A percentile compares a stretch with the other conserved stretches of the same genome.
Conservation (phyloP, 2,888 invertebrate species). For the Aleiodes alternator region DNA sequence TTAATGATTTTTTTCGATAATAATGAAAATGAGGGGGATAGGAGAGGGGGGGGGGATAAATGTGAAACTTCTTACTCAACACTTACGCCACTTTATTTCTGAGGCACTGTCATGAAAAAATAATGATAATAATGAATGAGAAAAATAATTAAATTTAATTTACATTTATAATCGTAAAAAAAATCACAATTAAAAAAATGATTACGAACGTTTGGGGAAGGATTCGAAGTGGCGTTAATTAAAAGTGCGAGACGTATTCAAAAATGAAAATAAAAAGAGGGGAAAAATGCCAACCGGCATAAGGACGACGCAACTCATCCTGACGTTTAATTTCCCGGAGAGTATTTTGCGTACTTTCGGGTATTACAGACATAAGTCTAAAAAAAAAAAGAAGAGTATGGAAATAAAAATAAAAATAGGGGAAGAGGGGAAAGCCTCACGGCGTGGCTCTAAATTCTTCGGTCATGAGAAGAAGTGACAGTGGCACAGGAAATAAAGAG, state of each 20-base stretch:
- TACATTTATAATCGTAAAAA: not conserved
- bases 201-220: constrained; percentile 7
- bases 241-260: constrained; percentile 46
- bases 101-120: not conserved
- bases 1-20: not conserved
- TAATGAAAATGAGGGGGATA: too few relatives aligned
- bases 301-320: constrained; percentile 50
- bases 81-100: too few relatives aligned
- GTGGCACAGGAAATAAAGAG: constrained; percentile 29
- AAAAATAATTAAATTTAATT: not conserved
- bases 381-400: constrained; percentile 25
- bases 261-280: not conserved
- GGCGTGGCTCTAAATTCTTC: constrained; percentile 40
- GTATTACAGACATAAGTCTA: constrained; percentile 47
- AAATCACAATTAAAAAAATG: not conserved
- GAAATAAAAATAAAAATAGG: constrained; percentile 12
- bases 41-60: too few relatives aligned
- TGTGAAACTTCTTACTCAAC: too few relatives aligned
- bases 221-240: constrained; percentile 52
- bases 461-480: constrained; percentile 30
- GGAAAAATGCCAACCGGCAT: not conserved
- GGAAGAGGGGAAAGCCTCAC: constrained; percentile 34
- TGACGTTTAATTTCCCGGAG: constrained; percentile 54
- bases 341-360: constrained; percentile 48
- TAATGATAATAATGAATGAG: not conserved